phyloP scores from a whole-genome alignment of 2,797 vertebrate genomes.

The Sebastes aleutianus region DNA sequence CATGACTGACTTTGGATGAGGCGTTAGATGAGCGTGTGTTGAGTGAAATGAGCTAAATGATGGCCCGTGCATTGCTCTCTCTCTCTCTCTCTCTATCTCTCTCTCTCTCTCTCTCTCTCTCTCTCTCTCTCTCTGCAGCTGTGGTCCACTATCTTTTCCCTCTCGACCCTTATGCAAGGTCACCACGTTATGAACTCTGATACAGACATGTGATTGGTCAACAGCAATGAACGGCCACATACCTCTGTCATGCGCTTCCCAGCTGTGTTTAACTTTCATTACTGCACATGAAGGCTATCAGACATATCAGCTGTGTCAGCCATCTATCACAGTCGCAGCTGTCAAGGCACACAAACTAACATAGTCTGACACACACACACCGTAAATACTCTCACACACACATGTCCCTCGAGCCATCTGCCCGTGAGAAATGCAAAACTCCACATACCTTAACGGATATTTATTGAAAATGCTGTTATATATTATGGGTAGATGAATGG shows the following conservation, averaged over 20 bases:
- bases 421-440: constrained; percentile 19
- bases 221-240: constrained; percentile 41
- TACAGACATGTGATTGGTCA: constrained; percentile 46
- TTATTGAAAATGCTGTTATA: constrained; percentile 30
- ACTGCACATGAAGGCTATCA: constrained; percentile 55
- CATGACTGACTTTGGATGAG: constrained; percentile 42
- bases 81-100: constrained; percentile 6
- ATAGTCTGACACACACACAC: constrained; percentile 2
- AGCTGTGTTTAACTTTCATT: constrained; percentile 76
- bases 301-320: constrained; percentile 64
- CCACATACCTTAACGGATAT: constrained; percentile 5
- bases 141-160: constrained; percentile 38
- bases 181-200: constrained; percentile 20
- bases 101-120: no score
- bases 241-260: constrained; percentile 48
- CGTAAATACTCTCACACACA: constrained; percentile 2
- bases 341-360: constrained; percentile 31
- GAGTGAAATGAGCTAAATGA: constrained; percentile 60
- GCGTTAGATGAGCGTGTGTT: constrained; percentile 51
- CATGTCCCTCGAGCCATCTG: not conserved
- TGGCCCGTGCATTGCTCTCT: not conserved
- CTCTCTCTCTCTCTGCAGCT: constrained; percentile 61
- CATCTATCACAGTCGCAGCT: constrained; percentile 61
- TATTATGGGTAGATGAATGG: constrained; percentile 2
- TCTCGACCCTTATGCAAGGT: constrained; percentile 51